phyloP scores from a whole-genome alignment of 2,797 vertebrate genomes.

The Myotis planiceps region DNA sequence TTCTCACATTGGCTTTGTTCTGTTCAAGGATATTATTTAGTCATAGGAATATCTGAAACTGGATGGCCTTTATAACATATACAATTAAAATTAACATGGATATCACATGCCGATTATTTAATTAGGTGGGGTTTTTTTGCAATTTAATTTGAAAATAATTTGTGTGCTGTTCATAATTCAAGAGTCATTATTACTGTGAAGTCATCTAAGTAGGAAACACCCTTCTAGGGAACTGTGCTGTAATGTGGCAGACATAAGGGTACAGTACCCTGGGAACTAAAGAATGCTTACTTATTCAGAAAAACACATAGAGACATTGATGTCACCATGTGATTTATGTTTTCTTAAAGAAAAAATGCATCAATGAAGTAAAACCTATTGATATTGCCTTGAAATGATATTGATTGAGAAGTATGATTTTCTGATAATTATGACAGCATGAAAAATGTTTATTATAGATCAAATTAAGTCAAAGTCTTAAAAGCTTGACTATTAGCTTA shows the following conservation, averaged over 20 bases:
- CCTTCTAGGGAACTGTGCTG: background rate
- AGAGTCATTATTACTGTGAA: background rate
- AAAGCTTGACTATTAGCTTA: background rate
- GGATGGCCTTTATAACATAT: background rate
- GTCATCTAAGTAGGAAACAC: background rate
- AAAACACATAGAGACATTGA: background rate
- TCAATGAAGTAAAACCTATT: background rate
- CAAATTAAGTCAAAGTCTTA: background rate
- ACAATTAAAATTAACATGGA: conserved; percentile 24
- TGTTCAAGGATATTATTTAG: background rate
- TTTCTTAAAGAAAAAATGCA: conserved; percentile 32
- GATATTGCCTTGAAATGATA: background rate
- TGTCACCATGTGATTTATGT: background rate
- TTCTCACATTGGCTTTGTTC: background rate
- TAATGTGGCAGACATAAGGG: background rate
- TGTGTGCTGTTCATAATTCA: background rate
- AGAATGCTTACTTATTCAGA: background rate
- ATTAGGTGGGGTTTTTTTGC: background rate
- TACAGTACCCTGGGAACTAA: background rate
- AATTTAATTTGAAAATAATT: conserved; percentile 28
- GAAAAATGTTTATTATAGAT: background rate
- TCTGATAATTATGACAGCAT: background rate
- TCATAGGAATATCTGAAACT: background rate
- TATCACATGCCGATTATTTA: background rate
- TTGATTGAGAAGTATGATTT: conserved; percentile 1